phyloP scores from a whole-genome alignment of 1,140 invertebrate species.

The Halictus rubicundus region DNA sequence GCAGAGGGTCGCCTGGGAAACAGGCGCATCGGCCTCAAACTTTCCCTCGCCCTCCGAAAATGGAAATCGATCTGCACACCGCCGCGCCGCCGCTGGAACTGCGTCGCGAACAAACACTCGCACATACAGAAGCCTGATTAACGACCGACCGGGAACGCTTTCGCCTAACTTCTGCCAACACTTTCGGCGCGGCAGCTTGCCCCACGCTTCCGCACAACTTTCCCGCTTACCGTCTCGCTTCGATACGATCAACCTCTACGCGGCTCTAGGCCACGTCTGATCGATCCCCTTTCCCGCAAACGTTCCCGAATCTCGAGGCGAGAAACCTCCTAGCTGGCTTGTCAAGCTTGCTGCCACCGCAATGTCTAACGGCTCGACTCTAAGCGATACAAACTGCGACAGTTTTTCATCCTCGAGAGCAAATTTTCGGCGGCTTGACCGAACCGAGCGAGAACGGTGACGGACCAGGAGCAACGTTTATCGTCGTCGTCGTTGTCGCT shows the following conservation, averaged over 20 bases:
- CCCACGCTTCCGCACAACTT: background rate
- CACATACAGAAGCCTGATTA: background rate
- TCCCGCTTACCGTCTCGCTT: background rate
- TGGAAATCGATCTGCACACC: conserved; percentile 16
- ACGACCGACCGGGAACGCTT: conserved; percentile 1
- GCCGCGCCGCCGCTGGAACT: background rate
- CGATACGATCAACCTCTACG: background rate
- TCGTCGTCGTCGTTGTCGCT: conserved; percentile 44
- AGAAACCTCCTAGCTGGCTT: no score
- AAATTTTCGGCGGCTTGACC: background rate
- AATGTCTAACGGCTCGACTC: no score
- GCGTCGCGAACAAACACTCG: background rate
- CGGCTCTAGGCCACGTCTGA: no score
- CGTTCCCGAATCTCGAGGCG: no score
- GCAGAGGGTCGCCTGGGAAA: background rate
- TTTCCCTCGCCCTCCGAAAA: background rate
- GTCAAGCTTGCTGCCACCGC: background rate
- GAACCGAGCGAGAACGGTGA: conserved; percentile 50
- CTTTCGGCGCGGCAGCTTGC: background rate
- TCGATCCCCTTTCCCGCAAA: no score
- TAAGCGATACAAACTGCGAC: no score
- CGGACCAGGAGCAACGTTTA: conserved; percentile 53
- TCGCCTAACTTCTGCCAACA: background rate
- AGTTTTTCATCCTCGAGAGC: conserved; percentile 8
- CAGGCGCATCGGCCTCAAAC: background rate